Evolutionary conservation across 1,140 invertebrate species (phyloP), one percentile per base, ranked within the genome.

Genomic region (Lycorma delicatula): DNA sequence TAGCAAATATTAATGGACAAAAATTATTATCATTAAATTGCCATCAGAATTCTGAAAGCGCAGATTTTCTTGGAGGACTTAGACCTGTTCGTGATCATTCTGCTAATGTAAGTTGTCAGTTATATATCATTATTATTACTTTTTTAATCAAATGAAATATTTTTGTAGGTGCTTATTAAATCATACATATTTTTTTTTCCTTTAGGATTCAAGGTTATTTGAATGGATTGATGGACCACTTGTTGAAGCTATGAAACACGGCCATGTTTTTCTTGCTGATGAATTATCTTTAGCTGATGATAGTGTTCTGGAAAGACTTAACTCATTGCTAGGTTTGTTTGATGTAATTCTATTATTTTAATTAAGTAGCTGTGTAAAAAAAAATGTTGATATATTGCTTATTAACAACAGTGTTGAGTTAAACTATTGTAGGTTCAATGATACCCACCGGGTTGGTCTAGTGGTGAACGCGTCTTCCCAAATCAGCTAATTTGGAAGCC

Each of bases 261-360:
- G 96, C 0, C 77, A 81, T 50, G 78, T 94, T 59, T 96, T 99
- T 67, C 76, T 99, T 25, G 89, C 96, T 0, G 97, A 99, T 77
- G 97, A 99, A 82, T 99, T 99, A 63, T 99, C 97, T 2, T 74
- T 99, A 34, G 97, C 97, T 0, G 96, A 99, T 71, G 97, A 99
- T 67, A 98, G 96, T 64, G 97, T 99, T 6, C 74, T 99, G 41
- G 97, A 99, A 75, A 78, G 97, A 68, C 72, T 99, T 13, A 99
- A 99, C 77, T 97, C 93, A 20, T 80, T 99, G 28, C 72, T 98
- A 50, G 76, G 76, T 78, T 67, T 56, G 54, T 62, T 3, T 41
- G n/a, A 27, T 36, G 12, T 1, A 9, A n/a, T n/a, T n/a, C n/a
- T n/a, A n/a, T n/a, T n/a, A n/a, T n/a, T n/a, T n/a, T n/a, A n/a